Evolutionary conservation across 2,797 vertebrate species (phyloP), one percentile per base, ranked within the genome.

Genomic region (Alcedo atthis): DNA sequence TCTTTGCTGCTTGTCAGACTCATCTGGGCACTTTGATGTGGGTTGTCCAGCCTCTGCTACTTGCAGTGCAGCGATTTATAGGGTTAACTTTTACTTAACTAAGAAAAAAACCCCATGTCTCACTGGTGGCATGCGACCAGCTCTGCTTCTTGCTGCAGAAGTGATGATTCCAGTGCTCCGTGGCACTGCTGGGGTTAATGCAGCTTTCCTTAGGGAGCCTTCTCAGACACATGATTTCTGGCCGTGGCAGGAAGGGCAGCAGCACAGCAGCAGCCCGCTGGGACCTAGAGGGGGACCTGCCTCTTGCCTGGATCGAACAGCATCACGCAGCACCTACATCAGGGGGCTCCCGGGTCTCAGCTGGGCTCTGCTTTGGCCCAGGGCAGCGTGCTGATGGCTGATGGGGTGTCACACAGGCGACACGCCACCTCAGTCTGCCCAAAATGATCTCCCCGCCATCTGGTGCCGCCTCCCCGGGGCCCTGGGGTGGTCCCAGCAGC

Each of bases 321-420:
- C 12, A n/a, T 5, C 37, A n/a, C 10, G 0, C 8, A 1, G 6
- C 0, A 4, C 2, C 1, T 43, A 7, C 1, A 4, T 0, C 0
- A 1, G 64, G 54, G 69, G 4, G 1, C 57, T 37, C 22, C 76
- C 1, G 61, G 20, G 48, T 16, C 57, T 78, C 19, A 1, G 43
- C 35, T 2, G 20, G 24, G 76, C 61, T n/a, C 11, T 13, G 26
- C 8, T 63, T 17, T 64, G 82, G 74, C 54, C 40, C 40, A 20
- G 12, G 43, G 2, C n/a, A 19, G 5, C 0, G 4, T n/a, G 51
- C 81, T 53, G 80, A 14, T 62, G 30, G 35, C 42, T 66, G 42
- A 1, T 37, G 15, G 15, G 18, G 3, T 30, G 26, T 33, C 81
- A 22, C 11, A 55, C 42, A 0, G 59, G 51, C 87, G 69, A 59